These are phyloP conservation scores for Novumbra hubbsi DNA, from an alignment of 2,797 vertebrate genomes.

Conservation along the genomic window DNA sequence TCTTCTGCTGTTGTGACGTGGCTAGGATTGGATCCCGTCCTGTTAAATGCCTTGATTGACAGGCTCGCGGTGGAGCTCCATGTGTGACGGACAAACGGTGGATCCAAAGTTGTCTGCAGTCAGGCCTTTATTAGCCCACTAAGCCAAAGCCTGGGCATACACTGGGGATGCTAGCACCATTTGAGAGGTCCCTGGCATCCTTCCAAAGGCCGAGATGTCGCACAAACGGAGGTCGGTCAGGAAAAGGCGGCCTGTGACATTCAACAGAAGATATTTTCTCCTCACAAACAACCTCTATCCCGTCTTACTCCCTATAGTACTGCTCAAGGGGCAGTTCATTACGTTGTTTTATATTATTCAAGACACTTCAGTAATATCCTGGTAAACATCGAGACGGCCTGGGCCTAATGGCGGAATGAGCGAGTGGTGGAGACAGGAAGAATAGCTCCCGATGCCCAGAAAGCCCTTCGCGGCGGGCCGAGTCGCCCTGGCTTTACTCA, in stretches of 20 bases:
- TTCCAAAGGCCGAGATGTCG: background rate
- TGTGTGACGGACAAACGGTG: background rate
- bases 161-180: background rate
- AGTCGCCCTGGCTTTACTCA: slow-evolving; percentile 46
- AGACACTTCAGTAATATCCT: slow-evolving; percentile 56
- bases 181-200: background rate
- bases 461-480: slow-evolving; percentile 55
- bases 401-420: slow-evolving; percentile 56
- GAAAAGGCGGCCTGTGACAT: slow-evolving; percentile 37
- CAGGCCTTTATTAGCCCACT: background rate
- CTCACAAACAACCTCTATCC: slow-evolving; percentile 40
- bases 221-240: slow-evolving; percentile 44
- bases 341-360: slow-evolving; percentile 61
- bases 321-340: slow-evolving; percentile 47
- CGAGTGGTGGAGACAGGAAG: slow-evolving; percentile 53
- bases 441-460: slow-evolving; percentile 52
- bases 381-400: slow-evolving; percentile 56
- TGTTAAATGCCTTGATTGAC: slow-evolving; percentile 39
- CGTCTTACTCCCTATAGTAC: slow-evolving; percentile 47
- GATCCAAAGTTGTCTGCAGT: background rate
- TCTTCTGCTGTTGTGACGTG: slow-evolving; percentile 21
- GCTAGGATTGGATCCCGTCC: slow-evolving; percentile 23
- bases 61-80: background rate
- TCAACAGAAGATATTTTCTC: slow-evolving; percentile 35
- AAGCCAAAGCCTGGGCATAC: background rate